Base-by-base conservation (phyloP, 2,797 vertebrate species). In the Xiphorhynchus erythropygius region DNA sequence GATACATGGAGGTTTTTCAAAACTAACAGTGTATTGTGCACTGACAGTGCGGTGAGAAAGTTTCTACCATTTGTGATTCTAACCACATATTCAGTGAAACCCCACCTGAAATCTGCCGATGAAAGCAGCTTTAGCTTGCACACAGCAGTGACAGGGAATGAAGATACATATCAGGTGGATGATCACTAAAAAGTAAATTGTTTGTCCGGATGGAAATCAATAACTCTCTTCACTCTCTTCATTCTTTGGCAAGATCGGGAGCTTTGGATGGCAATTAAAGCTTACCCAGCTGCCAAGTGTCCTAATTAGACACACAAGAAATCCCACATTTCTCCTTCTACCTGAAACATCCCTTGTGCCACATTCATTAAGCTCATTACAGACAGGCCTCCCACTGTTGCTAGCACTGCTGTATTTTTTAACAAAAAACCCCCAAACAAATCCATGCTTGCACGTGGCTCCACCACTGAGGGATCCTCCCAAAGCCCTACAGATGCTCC, bases 181-280 rank as follows among this genome's bases (percentile, higher is more conserved):
- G 93, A 96, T 70, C 77, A 68, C 89, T 89, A 78, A 90, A 92
- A 82, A 89, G 70, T 56, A 84, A 96, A 93, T 93, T 92, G 92
- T 91, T 89, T 86, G 80, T 74, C 93, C 87, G 93, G 89, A 95
- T 88, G 80, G 93, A 94, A 94, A 94, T 94, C 91, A 90, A 89
- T 94, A 94, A 70, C 89, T 88, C 57, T 93, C 65, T 89, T 94
- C 74, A 74, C 67, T 88, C 11, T 80, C 81, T 53, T 80, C 57
- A 11, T 87, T 93, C 87, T 76, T 84, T 90, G 91, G 93, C 89
- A 94, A 84, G 91, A 91, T 57, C 5, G 1, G 59, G 73, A 91
- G 60, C 56, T 77, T 32, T 52, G 50, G 92, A 84, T 91, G 73
- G 94, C 94, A 94, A 91, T 95, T 96, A 95, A 84, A 95, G 87